phyloP scores from a whole-genome alignment of 1,140 invertebrate genomes.

The Zaprionus ghesquierei region DNA sequence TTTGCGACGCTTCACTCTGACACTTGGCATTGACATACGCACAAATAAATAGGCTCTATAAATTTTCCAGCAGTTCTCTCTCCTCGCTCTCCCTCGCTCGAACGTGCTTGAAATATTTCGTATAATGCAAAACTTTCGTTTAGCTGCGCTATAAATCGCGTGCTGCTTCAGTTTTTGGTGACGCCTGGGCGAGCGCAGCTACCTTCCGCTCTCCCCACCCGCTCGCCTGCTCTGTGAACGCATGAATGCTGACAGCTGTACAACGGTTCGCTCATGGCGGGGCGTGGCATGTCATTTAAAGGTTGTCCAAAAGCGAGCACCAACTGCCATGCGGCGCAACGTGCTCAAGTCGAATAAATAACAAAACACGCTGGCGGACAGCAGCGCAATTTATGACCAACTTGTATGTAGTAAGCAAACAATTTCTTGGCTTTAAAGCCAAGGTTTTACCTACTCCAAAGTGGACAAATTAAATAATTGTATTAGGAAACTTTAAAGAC shows the following conservation, averaged over 20 bases:
- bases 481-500: conserved; percentile 13
- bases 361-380: conserved; percentile 73
- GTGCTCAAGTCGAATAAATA: conserved; percentile 77
- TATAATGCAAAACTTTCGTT: conserved; percentile 64
- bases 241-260: conserved; percentile 74
- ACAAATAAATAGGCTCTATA: conserved; percentile 71
- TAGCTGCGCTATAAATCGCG: conserved; percentile 77
- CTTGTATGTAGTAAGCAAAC: conserved; percentile 2
- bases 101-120: conserved; percentile 22
- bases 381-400: conserved; percentile 68
- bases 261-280: neutral
- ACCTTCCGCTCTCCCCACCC: neutral
- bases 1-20: conserved; percentile 23
- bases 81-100: neutral
- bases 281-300: conserved; percentile 77
- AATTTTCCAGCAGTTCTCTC: conserved; percentile 35
- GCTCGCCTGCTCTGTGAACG: conserved; percentile 11
- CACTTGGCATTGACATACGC: conserved; percentile 70
- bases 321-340: conserved; percentile 60
- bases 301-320: conserved; percentile 52
- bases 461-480: conserved; percentile 5
- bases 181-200: conserved; percentile 22
- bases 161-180: conserved; percentile 53
- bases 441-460: neutral
- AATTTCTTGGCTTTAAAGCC: conserved; percentile 32